A percentile compares a stretch with the other conserved stretches of the same genome.
These are phyloP conservation scores for Stenoptilia bipunctidactyla DNA, from an alignment of 2,888 invertebrate genomes.

Conservation along the genomic window DNA sequence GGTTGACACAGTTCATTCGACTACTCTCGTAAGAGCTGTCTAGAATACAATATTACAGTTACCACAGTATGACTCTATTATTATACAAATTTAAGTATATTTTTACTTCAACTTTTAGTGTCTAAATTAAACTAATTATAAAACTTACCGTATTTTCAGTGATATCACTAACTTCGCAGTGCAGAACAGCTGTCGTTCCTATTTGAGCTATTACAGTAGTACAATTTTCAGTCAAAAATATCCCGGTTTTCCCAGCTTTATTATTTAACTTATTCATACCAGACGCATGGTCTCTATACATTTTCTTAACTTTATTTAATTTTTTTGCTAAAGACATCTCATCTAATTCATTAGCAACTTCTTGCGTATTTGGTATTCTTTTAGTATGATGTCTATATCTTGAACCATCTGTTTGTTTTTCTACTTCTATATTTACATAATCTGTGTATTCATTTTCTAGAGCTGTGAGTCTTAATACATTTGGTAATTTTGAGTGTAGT, in stretches of 20 bases:
- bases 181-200: slow-evolving; percentile 72
- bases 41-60: no score
- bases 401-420: no score
- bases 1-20: no score
- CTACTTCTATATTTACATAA: slow-evolving; percentile 42
- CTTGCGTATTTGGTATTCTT: slow-evolving; percentile 39
- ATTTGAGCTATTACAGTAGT: slow-evolving; percentile 75
- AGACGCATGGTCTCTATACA: slow-evolving; percentile 61
- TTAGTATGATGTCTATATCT: slow-evolving; percentile 37
- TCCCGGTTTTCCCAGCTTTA: slow-evolving; percentile 46
- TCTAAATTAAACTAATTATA: no score
- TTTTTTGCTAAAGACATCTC: slow-evolving; percentile 40
- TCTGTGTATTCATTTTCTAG: slow-evolving; percentile 41
- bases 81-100: no score
- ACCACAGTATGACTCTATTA: no score
- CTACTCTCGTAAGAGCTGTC: no score
- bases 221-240: slow-evolving; percentile 73
- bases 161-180: slow-evolving; percentile 75
- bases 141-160: slow-evolving; percentile 73
- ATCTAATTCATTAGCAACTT: slow-evolving; percentile 40
- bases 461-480: slow-evolving; percentile 44
- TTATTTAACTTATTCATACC: slow-evolving; percentile 53
- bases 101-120: no score
- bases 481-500: slow-evolving; percentile 47
- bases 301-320: slow-evolving; percentile 58